phyloP scores from a whole-genome alignment of 2,797 vertebrate genomes.

The Falco cherrug region DNA sequence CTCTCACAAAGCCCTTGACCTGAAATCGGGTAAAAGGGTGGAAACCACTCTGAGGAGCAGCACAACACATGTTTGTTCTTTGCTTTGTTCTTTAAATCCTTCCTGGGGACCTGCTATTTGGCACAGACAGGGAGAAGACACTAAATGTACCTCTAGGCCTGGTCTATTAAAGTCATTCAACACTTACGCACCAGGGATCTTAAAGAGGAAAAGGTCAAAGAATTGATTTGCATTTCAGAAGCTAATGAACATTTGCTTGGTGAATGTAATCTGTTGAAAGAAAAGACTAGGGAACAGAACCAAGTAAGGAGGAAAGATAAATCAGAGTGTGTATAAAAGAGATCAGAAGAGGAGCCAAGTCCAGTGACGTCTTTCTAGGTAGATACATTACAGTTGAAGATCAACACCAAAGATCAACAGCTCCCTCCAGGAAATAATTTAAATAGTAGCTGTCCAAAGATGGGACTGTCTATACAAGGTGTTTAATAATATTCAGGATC shows the following conservation, averaged over 20 bases:
- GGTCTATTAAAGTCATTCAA: not conserved
- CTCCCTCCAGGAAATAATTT: not conserved
- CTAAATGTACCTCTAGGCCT: not conserved
- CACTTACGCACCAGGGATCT: not conserved
- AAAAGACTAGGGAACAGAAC: not conserved
- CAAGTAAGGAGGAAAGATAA: not conserved
- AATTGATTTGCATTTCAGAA: not conserved
- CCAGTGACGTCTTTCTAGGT: not conserved
- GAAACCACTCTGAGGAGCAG: not conserved
- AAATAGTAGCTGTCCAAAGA: not conserved
- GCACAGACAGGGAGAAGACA: not conserved
- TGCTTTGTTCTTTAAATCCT: not conserved
- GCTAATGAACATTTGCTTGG: not conserved
- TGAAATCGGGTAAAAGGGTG: not conserved
- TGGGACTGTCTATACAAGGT: not conserved
- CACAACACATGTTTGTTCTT: not conserved
- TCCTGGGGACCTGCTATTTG: not conserved
- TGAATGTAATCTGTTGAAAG: not conserved
- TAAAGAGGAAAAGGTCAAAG: not conserved
- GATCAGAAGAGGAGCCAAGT: not conserved
- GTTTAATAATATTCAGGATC: not conserved
- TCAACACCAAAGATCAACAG: not conserved
- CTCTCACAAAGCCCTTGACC: not conserved
- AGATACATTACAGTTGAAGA: not conserved
- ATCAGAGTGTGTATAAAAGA: not conserved